Evolutionary conservation across 2,888 invertebrate genomes (phyloP).

Genomic region (Arctia plantaginis): DNA sequence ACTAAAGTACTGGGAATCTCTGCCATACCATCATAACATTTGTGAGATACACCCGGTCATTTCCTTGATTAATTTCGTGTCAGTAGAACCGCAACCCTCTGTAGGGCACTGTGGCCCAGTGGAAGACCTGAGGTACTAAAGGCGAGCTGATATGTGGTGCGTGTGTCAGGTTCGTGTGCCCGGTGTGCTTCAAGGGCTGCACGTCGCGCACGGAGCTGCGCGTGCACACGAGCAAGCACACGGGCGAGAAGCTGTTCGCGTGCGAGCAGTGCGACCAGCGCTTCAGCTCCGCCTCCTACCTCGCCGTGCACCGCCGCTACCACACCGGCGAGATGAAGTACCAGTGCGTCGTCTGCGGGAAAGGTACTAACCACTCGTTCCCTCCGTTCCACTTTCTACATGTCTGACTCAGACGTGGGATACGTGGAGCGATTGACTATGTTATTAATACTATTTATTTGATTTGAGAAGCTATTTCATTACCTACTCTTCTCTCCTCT

Average conservation of each 20-base stretch:
- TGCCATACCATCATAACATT: no score
- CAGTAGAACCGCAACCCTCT: no score
- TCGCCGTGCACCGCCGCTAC: conserved; percentile 77
- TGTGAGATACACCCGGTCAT: no score
- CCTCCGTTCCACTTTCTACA: no score
- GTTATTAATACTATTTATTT: no score
- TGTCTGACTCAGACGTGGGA: no score
- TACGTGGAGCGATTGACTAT: no score
- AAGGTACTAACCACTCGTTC: conserved; percentile 56
- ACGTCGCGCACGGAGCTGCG: conserved; percentile 80
- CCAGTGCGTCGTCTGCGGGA: conserved; percentile 74
- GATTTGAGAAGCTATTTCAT: no score
- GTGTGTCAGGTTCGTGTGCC: conserved; percentile 73
- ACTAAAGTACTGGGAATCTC: no score
- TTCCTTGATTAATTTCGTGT: no score
- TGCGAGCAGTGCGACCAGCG: conserved; percentile 75
- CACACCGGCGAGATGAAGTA: conserved; percentile 76
- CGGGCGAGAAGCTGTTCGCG: conserved; percentile 80
- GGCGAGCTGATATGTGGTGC: not conserved
- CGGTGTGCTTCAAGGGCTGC: conserved; percentile 80
- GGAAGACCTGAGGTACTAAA: not conserved
- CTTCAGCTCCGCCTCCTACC: conserved; percentile 79
- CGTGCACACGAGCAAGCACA: conserved; percentile 75
- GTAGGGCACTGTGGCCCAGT: no score
- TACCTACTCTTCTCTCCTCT: no score